Evolutionary conservation across 2,113 vertebrate genomes (phyloP).

Genomic region (Alectura lathami): DNA sequence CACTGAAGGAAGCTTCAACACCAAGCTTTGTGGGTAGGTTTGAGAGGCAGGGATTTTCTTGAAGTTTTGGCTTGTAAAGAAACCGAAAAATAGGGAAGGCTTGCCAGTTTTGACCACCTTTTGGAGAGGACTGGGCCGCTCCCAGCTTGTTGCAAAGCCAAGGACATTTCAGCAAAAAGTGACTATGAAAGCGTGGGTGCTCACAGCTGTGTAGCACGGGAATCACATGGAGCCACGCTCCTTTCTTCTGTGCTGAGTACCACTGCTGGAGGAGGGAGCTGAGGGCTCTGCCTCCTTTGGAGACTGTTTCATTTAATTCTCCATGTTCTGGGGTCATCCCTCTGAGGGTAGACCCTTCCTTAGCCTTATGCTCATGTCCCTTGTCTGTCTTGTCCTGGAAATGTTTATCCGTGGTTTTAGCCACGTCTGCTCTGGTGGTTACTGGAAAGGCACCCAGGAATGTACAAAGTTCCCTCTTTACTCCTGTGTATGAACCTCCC

Average conservation of each 20-base stretch:
- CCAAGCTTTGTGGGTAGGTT: background rate
- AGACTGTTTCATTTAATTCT: background rate
- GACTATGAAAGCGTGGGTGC: background rate
- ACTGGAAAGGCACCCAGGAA: background rate
- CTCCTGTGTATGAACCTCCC: background rate
- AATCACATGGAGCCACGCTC: fast-evolving
- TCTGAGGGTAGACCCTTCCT: background rate
- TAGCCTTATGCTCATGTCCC: background rate
- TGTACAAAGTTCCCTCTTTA: background rate
- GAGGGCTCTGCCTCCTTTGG: background rate
- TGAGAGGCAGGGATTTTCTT: background rate
- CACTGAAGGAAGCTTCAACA: background rate
- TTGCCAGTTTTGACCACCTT: background rate
- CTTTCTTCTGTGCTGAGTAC: background rate
- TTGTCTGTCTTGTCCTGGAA: background rate
- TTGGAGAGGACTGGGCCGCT: background rate
- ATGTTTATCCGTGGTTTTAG: background rate
- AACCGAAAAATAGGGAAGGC: background rate
- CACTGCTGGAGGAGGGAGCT: background rate
- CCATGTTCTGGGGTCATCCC: background rate
- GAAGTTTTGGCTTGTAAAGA: background rate
- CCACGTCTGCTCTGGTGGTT: background rate
- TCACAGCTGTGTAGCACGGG: background rate
- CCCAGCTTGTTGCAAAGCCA: background rate
- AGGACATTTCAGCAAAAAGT: background rate